Percentiles rank a stretch among this genome's conserved stretches.
Conservation (phyloP, 2,888 invertebrate species). For the Eupithecia insigniata region DNA sequence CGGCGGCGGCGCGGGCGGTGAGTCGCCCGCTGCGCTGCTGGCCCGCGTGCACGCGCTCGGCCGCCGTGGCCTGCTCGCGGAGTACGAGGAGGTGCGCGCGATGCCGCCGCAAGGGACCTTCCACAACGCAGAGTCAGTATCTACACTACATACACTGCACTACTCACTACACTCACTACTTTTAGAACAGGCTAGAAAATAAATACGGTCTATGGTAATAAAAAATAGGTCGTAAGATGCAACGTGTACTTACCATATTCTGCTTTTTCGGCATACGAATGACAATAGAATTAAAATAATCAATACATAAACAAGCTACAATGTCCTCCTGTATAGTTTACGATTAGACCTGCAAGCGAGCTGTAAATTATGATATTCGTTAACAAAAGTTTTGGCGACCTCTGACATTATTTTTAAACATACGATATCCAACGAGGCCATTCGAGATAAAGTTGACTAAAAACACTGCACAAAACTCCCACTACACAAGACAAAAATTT, state of each 20-base stretch:
- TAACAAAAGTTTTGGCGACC: not conserved
- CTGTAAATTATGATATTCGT: not conserved
- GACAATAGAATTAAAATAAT: too few relatives aligned
- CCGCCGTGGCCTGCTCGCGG: constrained; percentile 91
- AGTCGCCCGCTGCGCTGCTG: constrained; percentile 89
- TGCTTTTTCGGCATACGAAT: too few relatives aligned
- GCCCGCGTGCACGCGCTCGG: constrained; percentile 90
- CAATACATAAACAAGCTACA: too few relatives aligned
- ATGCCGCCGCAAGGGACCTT: constrained; percentile 95
- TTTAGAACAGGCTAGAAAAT: too few relatives aligned
- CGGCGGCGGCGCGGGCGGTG: constrained; percentile 84
- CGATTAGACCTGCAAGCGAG: not conserved
- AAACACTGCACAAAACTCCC: not conserved
- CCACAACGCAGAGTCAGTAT: constrained; percentile 90
- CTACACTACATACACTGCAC: not conserved
- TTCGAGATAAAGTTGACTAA: not conserved
- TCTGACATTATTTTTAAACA: not conserved
- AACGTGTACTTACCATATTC: too few relatives aligned
- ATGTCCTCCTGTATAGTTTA: too few relatives aligned
- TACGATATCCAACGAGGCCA: not conserved
- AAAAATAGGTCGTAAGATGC: too few relatives aligned
- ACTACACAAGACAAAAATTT: not conserved
- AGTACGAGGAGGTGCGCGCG: constrained; percentile 94
- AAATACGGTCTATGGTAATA: too few relatives aligned
- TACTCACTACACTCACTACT: not conserved